These are phyloP conservation scores for Tenthredo mesomela DNA, from an alignment of 2,888 invertebrate genomes.

Conservation along the genomic window DNA sequence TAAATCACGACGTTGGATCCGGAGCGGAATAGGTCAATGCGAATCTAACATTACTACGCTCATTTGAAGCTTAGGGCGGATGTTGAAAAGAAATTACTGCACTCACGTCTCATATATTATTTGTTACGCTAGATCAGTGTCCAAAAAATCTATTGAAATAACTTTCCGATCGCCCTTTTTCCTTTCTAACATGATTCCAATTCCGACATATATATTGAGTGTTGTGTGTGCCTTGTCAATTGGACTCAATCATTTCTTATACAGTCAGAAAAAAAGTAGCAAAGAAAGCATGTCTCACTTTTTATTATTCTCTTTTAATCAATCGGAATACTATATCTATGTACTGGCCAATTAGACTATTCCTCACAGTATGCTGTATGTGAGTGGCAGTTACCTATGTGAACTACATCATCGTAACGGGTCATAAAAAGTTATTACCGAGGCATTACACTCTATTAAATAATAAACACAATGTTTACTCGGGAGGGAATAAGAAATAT, in stretches of 20 bases:
- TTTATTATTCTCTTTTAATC: neutral
- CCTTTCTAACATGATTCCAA: constrained; percentile 1
- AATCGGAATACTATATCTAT: neutral
- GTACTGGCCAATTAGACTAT: constrained; percentile 21
- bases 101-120: neutral
- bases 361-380: neutral
- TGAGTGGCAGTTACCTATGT: neutral
- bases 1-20: constrained; percentile 68
- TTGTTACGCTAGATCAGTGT: neutral
- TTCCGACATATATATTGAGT: neutral
- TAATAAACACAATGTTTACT: constrained; percentile 45
- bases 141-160: constrained; percentile 19
- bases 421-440: constrained; percentile 43
- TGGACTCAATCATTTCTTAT: constrained; percentile 5
- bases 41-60: constrained; percentile 55
- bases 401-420: constrained; percentile 41
- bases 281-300: constrained; percentile 26
- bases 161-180: constrained; percentile 20
- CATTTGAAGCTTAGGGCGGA: constrained; percentile 2
- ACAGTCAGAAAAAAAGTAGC: neutral
- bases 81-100: constrained; percentile 17
- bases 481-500: constrained; percentile 28
- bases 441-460: constrained; percentile 41
- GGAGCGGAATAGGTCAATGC: constrained; percentile 71
- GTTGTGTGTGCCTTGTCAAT: neutral